Conservation (phyloP, 2,797 vertebrate species). For the Buceros bicornis region DNA sequence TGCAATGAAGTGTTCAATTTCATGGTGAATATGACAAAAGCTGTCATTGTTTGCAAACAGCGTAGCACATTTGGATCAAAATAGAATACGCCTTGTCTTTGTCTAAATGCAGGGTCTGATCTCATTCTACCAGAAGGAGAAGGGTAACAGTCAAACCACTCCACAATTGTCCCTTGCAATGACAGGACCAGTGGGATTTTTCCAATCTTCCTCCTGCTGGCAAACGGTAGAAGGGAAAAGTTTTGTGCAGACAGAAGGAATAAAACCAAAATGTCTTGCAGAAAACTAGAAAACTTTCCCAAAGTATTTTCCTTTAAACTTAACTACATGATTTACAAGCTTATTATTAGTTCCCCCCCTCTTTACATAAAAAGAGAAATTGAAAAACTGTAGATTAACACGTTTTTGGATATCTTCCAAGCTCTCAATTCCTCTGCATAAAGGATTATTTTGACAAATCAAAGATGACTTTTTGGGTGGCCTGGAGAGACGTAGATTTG, state of each 20-base stretch:
- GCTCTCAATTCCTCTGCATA: conserved; percentile 13
- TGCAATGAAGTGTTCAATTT: not conserved
- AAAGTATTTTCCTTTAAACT: conserved; percentile 52
- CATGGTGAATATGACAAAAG: not conserved
- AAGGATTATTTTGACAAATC: conserved; percentile 63
- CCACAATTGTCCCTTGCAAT: not conserved
- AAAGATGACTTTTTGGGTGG: conserved; percentile 63
- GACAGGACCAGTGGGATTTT: conserved; percentile 36
- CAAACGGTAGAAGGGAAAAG: conserved; percentile 42
- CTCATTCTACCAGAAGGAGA: conserved; percentile 14
- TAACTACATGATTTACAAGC: conserved; percentile 56
- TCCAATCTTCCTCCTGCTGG: conserved; percentile 15
- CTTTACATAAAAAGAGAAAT: conserved; percentile 50
- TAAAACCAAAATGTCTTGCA: conserved; percentile 41
- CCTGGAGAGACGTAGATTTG: not conserved
- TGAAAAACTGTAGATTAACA: conserved; percentile 56
- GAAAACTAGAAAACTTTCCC: conserved; percentile 54
- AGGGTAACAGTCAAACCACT: conserved; percentile 40
- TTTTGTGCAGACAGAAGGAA: conserved; percentile 36
- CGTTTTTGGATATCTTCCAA: conserved; percentile 62
- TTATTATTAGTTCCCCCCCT: conserved; percentile 25
- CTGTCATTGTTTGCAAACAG: not conserved
- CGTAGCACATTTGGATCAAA: not conserved
- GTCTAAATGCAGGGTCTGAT: conserved; percentile 27
- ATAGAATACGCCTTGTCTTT: conserved; percentile 13